phyloP scores from a whole-genome alignment of 1,140 invertebrate species.

The Meloidogyne hapla region DNA sequence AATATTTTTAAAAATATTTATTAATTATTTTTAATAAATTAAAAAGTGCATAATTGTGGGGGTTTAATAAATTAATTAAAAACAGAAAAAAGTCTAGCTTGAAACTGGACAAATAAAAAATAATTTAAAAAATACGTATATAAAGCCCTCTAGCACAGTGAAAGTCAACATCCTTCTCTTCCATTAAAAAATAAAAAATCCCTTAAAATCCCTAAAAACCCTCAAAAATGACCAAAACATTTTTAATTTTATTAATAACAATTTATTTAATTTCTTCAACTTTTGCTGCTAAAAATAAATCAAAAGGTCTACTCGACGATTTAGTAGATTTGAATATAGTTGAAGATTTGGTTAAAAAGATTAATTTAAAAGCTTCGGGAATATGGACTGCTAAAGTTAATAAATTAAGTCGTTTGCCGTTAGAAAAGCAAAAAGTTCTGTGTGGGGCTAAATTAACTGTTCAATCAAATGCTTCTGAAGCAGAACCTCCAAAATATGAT shows the following conservation, averaged over 20 bases:
- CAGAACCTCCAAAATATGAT: not conserved
- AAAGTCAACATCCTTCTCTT: too few species aligned
- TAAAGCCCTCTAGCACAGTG: too few species aligned
- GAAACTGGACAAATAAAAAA: too few species aligned
- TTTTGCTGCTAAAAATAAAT: not conserved
- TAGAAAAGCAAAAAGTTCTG: not conserved
- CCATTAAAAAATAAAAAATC: too few species aligned
- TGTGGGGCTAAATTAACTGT: not conserved
- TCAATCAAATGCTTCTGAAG: not conserved
- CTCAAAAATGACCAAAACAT: not conserved
- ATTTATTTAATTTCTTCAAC: not conserved
- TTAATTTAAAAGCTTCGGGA: not conserved
- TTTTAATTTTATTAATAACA: not conserved
- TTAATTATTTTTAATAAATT: too few species aligned
- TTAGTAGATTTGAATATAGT: not conserved
- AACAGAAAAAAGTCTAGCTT: too few species aligned
- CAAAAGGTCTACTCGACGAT: not conserved
- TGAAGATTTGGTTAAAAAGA: not conserved
- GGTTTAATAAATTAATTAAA: too few species aligned
- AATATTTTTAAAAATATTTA: too few species aligned
- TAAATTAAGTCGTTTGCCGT: not conserved
- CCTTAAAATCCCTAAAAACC: too few species aligned
- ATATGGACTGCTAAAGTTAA: not conserved
- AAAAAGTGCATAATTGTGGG: too few species aligned
- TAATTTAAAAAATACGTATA: too few species aligned